These are phyloP conservation scores for Pachyrhynchus sulphureomaculatus DNA, from an alignment of 1,140 invertebrate species.

Conservation along the genomic window DNA sequence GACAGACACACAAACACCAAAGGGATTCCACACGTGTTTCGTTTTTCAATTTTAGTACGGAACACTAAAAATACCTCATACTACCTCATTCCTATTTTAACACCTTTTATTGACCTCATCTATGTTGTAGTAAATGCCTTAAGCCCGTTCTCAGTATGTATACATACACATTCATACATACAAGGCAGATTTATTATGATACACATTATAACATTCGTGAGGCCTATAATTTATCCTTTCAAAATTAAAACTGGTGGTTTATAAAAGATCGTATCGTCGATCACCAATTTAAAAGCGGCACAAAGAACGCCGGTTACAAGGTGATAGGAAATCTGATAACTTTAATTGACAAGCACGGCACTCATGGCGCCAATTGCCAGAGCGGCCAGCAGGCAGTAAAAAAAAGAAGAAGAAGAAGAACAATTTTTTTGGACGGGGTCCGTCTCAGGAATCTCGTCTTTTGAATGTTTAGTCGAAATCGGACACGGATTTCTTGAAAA, in stretches of 20 bases:
- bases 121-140: not conserved
- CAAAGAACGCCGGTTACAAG: constrained; percentile 36
- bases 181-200: constrained; percentile 20
- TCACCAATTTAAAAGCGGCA: constrained; percentile 39
- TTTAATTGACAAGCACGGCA: constrained; percentile 38
- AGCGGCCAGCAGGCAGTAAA: constrained; percentile 11
- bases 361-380: constrained; percentile 22
- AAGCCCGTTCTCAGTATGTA: not conserved
- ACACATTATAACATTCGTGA: constrained; percentile 12
- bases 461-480: constrained; percentile 16
- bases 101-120: not conserved
- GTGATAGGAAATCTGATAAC: constrained; percentile 38
- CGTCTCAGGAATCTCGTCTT: not conserved
- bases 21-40: no score
- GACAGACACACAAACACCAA: no score
- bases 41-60: no score
- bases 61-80: no score
- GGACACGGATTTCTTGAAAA: constrained; percentile 1
- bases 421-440: constrained; percentile 2
- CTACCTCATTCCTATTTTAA: not conserved
- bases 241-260: constrained; percentile 25
- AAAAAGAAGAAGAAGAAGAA: constrained; percentile 10
- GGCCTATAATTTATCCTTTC: constrained; percentile 20
- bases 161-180: not conserved
- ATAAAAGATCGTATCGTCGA: constrained; percentile 21